Evolutionary conservation across 2,888 invertebrate genomes (phyloP), one percentile per base, ranked within the genome.

Genomic region (Papilio elwesi): DNA sequence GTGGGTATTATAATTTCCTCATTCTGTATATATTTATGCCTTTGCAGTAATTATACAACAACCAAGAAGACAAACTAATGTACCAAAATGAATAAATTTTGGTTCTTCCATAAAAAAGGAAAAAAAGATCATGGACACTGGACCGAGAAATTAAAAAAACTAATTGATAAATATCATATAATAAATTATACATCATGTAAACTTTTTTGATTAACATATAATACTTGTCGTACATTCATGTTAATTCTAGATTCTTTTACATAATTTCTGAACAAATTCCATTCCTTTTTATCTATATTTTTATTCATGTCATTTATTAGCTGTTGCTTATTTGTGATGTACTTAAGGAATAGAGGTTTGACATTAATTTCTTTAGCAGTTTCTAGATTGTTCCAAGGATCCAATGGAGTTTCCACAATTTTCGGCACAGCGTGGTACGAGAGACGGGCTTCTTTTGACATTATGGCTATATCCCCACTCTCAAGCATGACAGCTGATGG

Each of bases 401-500:
- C 80, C 1, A 81, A 78, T 6, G 82, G 74, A 0, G 95, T 86
- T 68, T 94, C 89, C 78, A 98, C 83, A 81, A 99, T 97, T 89
- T 96, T 96, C 1, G 99, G 99, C 0, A 99, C 97, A 5, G 98
- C 99, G 89, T 99, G 99, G 88, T 98, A 99, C 78, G 97, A 96
- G 2, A 98, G 92, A 70, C 99, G 94, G 1, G 98, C 96, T 79
- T 95, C 94, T 75, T 96, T 96, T 4, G 97, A 96, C 99, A 99
- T 99, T 0, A 99, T 90, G 49, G 98, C 90, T 70, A 99, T 94
- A 89, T 99, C 99, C 0, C 99, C 99, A 89, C 98, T 98, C 73
- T 95, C 94, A 3, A 99, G 90, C 80, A 96, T 95, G 68, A 99
- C 83, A 0, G 97, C 95, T 16, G 94, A 91, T 4, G 97, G 96